A percentile compares a stretch with the other conserved stretches of the same genome.
These are phyloP conservation scores for Anastrepha ludens DNA, from an alignment of 1,140 invertebrate species.

Conservation along the genomic window DNA sequence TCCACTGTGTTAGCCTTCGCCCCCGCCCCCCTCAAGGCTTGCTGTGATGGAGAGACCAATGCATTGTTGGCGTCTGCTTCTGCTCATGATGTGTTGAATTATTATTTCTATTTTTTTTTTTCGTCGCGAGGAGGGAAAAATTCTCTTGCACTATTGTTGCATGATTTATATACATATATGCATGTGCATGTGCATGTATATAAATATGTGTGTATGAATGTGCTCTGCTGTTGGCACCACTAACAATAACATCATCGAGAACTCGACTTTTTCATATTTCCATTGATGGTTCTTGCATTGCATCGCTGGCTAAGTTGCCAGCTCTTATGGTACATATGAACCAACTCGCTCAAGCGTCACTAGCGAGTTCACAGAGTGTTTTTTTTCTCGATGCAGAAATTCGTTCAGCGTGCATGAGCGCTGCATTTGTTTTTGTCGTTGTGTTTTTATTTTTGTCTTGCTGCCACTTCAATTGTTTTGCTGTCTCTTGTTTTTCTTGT, in stretches of 20 bases:
- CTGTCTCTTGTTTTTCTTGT: constrained; percentile 46
- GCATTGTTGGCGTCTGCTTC: constrained; percentile 26
- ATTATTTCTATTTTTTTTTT: constrained; percentile 4
- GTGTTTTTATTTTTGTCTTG: not conserved
- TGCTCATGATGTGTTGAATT: constrained; percentile 24
- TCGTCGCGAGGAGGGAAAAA: not conserved
- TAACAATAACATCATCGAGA: not conserved
- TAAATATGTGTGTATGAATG: no score
- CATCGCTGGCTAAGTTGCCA: not conserved
- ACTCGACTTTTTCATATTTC: constrained; percentile 45
- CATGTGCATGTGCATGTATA: not conserved
- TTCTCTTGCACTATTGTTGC: not conserved
- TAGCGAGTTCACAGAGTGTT: not conserved
- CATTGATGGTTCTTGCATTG: constrained; percentile 53
- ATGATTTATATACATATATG: not conserved
- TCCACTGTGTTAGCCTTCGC: no score
- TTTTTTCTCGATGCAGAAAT: not conserved
- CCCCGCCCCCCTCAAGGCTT: no score
- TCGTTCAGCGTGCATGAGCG: not conserved
- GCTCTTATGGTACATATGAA: not conserved
- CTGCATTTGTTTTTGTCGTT: not conserved
- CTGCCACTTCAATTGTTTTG: constrained; percentile 42
- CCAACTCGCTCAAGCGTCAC: not conserved
- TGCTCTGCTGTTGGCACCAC: not conserved
- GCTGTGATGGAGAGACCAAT: not conserved